phyloP scores from a whole-genome alignment of 2,797 vertebrate species.

The Mormyrus hasselquistii region DNA sequence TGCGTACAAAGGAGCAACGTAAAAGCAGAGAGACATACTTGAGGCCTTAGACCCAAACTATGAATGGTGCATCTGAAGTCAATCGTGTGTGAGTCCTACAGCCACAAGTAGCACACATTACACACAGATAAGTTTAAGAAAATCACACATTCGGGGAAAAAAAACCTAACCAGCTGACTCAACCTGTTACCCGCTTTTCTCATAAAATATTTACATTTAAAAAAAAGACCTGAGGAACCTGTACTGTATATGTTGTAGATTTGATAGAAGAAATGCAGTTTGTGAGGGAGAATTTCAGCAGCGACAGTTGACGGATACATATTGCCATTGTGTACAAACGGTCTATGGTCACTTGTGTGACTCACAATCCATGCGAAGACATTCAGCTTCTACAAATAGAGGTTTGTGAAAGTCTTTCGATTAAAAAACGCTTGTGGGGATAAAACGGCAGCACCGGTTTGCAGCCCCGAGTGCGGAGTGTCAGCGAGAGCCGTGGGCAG shows the following conservation, averaged over 20 bases:
- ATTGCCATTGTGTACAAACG: not conserved
- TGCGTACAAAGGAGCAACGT: not conserved
- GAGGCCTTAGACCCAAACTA: not conserved
- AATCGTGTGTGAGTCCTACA: not conserved
- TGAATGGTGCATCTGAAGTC: not conserved
- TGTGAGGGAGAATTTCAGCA: not conserved
- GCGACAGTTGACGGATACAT: not conserved
- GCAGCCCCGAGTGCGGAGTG: not conserved
- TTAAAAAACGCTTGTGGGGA: not conserved
- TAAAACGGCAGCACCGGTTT: slow-evolving; percentile 7
- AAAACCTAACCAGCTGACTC: not conserved
- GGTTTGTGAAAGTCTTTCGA: not conserved
- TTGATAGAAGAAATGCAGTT: slow-evolving; percentile 8
- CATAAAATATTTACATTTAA: slow-evolving; percentile 21
- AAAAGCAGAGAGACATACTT: not conserved
- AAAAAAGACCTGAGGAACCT: slow-evolving; percentile 18
- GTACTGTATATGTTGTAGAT: not conserved
- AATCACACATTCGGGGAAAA: not conserved
- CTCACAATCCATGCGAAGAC: slow-evolving; percentile 1
- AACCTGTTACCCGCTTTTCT: not conserved
- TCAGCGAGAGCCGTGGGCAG: not conserved
- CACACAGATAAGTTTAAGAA: not conserved
- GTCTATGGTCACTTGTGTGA: not conserved
- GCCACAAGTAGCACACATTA: slow-evolving; percentile 9
- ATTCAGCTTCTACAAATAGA: slow-evolving; percentile 18